Conservation (phyloP, 2,797 vertebrate genomes). For the Crocidura indochinensis region DNA sequence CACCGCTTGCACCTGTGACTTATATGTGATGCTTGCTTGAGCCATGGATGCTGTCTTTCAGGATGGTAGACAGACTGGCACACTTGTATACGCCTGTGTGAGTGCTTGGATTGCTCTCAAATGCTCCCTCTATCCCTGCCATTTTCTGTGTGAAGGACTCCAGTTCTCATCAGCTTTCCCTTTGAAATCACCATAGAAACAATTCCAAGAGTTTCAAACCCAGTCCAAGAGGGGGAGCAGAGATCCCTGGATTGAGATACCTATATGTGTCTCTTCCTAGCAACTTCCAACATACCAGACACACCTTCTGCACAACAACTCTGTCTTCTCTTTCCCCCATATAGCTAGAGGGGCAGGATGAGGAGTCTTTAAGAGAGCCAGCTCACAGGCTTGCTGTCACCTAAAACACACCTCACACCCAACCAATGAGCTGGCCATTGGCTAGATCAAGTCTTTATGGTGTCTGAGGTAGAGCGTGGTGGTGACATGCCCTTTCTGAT, state of each 20-base stretch:
- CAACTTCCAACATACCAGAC: background rate
- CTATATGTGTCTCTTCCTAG: background rate
- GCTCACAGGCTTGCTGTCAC: background rate
- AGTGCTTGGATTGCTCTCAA: no score
- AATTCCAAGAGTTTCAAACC: background rate
- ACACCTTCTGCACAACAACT: no score
- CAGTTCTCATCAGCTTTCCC: background rate
- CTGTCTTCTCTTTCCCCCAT: background rate
- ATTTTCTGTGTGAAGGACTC: background rate
- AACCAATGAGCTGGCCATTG: background rate
- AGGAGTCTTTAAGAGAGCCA: background rate
- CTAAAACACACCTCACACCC: background rate
- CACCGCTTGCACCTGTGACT: no score
- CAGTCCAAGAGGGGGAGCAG: background rate
- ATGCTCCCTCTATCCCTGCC: no score
- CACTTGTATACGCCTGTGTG: no score
- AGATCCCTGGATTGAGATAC: background rate
- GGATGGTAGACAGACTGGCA: no score
- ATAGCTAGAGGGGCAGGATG: no score
- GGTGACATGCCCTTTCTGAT: constrained; percentile 27
- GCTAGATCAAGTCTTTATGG: constrained; percentile 11
- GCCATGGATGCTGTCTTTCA: no score
- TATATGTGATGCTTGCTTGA: no score
- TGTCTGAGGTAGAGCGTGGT: background rate
- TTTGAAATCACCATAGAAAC: background rate